Base-by-base conservation (phyloP, 2,797 vertebrate genomes). In the Phrynocephalus guinanensis region DNA sequence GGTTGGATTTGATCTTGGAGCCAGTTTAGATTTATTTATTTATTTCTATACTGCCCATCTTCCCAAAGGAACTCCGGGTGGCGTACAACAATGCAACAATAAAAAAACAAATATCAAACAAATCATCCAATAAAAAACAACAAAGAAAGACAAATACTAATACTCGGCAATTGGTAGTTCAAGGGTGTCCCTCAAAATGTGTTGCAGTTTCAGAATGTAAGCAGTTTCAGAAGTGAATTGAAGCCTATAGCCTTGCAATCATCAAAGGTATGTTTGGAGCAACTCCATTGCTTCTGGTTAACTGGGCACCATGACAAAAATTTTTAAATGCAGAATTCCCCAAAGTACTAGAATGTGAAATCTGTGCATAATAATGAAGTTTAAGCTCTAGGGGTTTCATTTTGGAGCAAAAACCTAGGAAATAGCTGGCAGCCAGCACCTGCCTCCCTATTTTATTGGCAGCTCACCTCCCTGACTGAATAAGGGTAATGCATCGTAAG, bases 361-460 rank as follows among this genome's bases (percentile, higher is more conserved):
- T 1, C 85, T 92, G 88, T 70, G 91, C 77, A 87, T 83, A 79
- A 92, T 91, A 67, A n/a, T 90, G 30, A 66, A 86, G 18, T 0
- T 84, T n/a, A 68, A 88, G 68, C 70, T 86, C 2, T 3, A 85
- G 72, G 89, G 30, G 24, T 85, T 85, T 81, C 48, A 2, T 78
- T 80, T 78, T 11, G 15, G 70, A 87, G 72, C 88, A 85, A 5
- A 60, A 22, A 90, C 88, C 86, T 67, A 50, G 6, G 24, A 80
- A 85, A 80, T 38, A 30, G 22, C 56, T 89, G 83, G 48, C 76
- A 76, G 70, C 30, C 33, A 44, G 63, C 33, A 67, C 71, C 78
- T 91, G 20, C 22, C 89, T 70, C 60, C 15, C 11, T 91, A 70
- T 20, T 84, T 89, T 82, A 85, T 82, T 87, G 68, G 26, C 22